Percentiles rank a stretch among this genome's conserved stretches.
Evolutionary conservation across 1,140 invertebrate genomes (phyloP).

Genomic region (Caenorhabditis briggsae): DNA sequence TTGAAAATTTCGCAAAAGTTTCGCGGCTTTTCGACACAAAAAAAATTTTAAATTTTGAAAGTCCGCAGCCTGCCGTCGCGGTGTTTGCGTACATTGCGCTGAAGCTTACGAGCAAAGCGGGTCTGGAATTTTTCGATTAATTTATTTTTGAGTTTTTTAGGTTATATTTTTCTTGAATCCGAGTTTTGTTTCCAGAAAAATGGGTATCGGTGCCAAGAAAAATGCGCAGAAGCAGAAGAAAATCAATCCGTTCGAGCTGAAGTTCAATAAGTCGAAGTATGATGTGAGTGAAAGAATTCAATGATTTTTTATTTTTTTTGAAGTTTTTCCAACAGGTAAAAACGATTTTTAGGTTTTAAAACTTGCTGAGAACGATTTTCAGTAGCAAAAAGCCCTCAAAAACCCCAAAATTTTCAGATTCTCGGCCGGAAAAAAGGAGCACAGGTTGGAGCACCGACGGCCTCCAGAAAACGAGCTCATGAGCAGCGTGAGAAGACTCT

Average conservation of each 20-base stretch:
- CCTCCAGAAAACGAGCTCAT: conserved; percentile 63
- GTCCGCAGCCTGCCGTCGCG: neutral
- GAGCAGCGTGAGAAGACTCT: conserved; percentile 66
- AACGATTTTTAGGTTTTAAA: too few relatives aligned
- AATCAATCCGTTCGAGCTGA: conserved; percentile 68
- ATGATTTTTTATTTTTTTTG: neutral
- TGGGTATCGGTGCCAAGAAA: conserved; percentile 52
- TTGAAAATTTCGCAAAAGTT: neutral
- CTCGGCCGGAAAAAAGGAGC: conserved; percentile 62
- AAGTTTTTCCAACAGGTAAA: too few relatives aligned
- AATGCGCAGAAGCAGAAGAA: conserved; percentile 60
- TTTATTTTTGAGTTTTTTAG: neutral
- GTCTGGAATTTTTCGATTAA: neutral
- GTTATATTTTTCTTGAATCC: neutral
- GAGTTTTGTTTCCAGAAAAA: neutral
- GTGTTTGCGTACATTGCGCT: conserved; percentile 17
- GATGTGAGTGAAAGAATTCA: conserved; percentile 58
- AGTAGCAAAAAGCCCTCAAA: neutral
- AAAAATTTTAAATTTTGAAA: neutral
- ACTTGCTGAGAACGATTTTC: too few relatives aligned
- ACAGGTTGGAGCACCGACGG: conserved; percentile 52
- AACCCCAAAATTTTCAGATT: conserved; percentile 57
- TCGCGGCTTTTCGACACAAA: conserved; percentile 1
- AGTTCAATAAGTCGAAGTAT: conserved; percentile 67
- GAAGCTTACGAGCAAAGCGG: neutral